Evolutionary conservation across 2,113 vertebrate genomes (phyloP).

Genomic region (Solea solea): DNA sequence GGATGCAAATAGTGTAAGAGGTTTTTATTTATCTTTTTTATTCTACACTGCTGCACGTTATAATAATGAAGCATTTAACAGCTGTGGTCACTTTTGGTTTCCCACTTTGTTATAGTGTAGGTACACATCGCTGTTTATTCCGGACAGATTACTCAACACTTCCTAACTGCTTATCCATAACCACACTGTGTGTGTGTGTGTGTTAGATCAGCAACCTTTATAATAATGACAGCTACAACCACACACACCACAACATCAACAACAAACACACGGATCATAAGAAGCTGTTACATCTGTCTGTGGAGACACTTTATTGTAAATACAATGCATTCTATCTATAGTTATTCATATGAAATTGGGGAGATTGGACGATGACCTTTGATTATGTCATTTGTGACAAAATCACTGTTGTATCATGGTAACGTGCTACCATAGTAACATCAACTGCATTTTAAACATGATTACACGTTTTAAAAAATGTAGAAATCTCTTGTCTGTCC

Average conservation of each 20-base stretch:
- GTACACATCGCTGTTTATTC: conserved; percentile 49
- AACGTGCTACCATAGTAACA: not conserved
- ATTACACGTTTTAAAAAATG: not conserved
- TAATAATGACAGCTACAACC: conserved; percentile 41
- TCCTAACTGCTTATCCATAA: conserved; percentile 59
- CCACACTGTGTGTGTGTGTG: conserved; percentile 50
- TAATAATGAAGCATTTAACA: conserved; percentile 40
- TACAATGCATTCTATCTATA: not conserved
- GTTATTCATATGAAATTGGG: not conserved
- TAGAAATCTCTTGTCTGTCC: not conserved
- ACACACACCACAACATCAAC: conserved; percentile 53
- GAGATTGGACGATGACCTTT: not conserved
- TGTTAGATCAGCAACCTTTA: conserved; percentile 64
- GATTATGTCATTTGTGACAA: not conserved
- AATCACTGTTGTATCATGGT: not conserved
- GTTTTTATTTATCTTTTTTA: conserved; percentile 20
- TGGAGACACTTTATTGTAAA: conserved; percentile 17
- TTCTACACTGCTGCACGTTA: conserved; percentile 32
- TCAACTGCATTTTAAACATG: not conserved
- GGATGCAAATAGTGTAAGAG: not conserved
- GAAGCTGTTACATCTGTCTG: conserved; percentile 28
- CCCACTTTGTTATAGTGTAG: conserved; percentile 25
- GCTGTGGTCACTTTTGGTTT: conserved; percentile 9
- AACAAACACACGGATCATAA: conserved; percentile 38
- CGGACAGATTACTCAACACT: conserved; percentile 72